These are phyloP conservation scores for Dascillus cervinus DNA, from an alignment of 2,888 invertebrate genomes.

Conservation along the genomic window DNA sequence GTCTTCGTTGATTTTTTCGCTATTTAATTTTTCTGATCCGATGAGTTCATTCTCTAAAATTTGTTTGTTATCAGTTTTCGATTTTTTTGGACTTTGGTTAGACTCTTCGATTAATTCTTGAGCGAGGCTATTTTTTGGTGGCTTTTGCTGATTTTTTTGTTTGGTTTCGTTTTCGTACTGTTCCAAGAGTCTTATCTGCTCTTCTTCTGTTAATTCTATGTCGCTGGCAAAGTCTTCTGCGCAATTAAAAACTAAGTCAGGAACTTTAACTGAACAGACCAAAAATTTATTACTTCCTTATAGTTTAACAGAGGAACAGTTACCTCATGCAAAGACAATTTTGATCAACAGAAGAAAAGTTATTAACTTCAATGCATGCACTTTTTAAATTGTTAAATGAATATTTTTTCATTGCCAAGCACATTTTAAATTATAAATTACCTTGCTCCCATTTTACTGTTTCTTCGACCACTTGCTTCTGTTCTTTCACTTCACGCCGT, in stretches of 20 bases:
- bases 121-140: slow-evolving; percentile 16
- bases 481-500: slow-evolving; percentile 43
- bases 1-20: slow-evolving; percentile 12
- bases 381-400: too few relatives aligned
- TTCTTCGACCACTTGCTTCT: slow-evolving; percentile 41
- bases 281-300: too few relatives aligned
- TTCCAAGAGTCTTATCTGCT: slow-evolving; percentile 58
- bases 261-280: too few relatives aligned
- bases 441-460: slow-evolving; percentile 45
- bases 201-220: slow-evolving; percentile 62
- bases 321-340: too few relatives aligned
- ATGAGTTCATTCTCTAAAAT: slow-evolving; percentile 11
- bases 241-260: too few relatives aligned
- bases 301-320: too few relatives aligned
- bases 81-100: slow-evolving; percentile 12
- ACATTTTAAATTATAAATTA: slow-evolving; percentile 19
- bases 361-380: too few relatives aligned
- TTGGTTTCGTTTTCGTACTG: slow-evolving; percentile 59
- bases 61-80: slow-evolving; percentile 6
- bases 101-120: slow-evolving; percentile 29
- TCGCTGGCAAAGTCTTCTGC: slow-evolving; percentile 59
- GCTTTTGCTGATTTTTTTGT: slow-evolving; percentile 21
- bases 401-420: too few relatives aligned
- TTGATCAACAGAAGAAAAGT: too few relatives aligned
- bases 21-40: slow-evolving; percentile 2